Evolutionary conservation across 1,140 invertebrate species (phyloP), one percentile per base, ranked within the genome.

Genomic region (Stegodyphus mimosarum): DNA sequence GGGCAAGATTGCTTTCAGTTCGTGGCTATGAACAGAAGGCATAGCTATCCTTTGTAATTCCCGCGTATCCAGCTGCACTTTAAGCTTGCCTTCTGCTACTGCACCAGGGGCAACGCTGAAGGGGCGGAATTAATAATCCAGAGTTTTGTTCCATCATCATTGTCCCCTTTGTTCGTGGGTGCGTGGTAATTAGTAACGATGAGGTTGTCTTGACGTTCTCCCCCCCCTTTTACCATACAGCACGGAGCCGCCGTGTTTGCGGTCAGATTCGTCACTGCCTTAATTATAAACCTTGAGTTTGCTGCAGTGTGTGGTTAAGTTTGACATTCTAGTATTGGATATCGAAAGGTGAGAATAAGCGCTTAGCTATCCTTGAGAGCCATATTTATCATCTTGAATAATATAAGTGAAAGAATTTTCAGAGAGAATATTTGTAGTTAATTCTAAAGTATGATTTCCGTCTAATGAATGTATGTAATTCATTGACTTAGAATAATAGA

Each of bases 1-100:
- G 69, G 78, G 18, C 69, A 72, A 78, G 76, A 78, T 78, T 78
- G 76, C 64, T 78, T 78, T 78, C 76, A 52, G 60, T 64, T 51
- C 17, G 9, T 52, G 48, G n/a, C 17, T 55, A 33, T 33, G 33
- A 33, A 33, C 33, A 33, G 33, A 33, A 33, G 33, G 33, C 33
- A 33, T 15, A 55, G 51, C 6, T 49, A 7, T 48, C 76, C 63
- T 78, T 53, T 78, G 76, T 69, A 78, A 78, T 78, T 78, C 33
- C 33, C 33, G 33, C 33, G 33, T 33, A 33, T 33, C 33, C 33
- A 33, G 33, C 33, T 33, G 33, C 33, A 33, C 33, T 33, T 33
- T 33, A 33, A 33, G 33, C 55, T 13, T 64, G n/a, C 1, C 17
- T 52, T 10, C 70, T 53, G 72, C 11, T 49, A 18, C 74, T 66